A percentile compares a stretch with the other conserved stretches of the same genome.
phyloP scores from a whole-genome alignment of 35 echinoderm and acorn worm genomes.

The Hemicentrotus pulcherrimus region DNA sequence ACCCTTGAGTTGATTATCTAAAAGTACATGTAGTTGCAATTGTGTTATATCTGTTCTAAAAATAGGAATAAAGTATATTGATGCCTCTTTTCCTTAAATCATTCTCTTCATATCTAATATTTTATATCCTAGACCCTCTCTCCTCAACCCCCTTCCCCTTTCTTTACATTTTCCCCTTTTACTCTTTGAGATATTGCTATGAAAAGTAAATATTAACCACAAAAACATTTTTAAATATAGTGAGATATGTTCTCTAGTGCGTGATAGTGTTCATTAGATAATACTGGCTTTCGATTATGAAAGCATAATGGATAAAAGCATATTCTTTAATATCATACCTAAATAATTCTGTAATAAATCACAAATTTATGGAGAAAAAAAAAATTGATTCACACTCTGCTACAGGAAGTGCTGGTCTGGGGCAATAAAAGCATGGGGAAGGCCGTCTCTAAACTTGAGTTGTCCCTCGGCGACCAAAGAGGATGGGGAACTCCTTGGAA shows the following conservation, averaged over 20 bases:
- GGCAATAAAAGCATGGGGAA: background rate
- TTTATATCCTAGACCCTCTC: no score
- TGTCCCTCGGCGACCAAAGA: slow-evolving; percentile 9
- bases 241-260: background rate
- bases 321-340: background rate
- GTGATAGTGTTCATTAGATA: background rate
- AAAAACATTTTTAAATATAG: background rate
- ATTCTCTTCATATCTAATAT: no score
- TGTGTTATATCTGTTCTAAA: no score
- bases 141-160: background rate
- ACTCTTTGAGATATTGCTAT: background rate
- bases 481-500: slow-evolving; percentile 30
- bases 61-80: no score
- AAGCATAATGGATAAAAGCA: background rate
- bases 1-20: no score
- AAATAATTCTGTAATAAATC: background rate
- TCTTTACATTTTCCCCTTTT: background rate
- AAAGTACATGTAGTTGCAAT: no score
- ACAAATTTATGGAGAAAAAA: background rate
- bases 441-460: background rate
- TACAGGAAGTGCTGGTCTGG: background rate
- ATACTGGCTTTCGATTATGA: background rate
- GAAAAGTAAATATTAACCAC: background rate
- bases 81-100: no score
- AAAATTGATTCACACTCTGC: background rate